Percentiles rank a stretch among this genome's conserved stretches.
Conservation (phyloP, 2,888 invertebrate genomes). For the Aplocera efformata region DNA sequence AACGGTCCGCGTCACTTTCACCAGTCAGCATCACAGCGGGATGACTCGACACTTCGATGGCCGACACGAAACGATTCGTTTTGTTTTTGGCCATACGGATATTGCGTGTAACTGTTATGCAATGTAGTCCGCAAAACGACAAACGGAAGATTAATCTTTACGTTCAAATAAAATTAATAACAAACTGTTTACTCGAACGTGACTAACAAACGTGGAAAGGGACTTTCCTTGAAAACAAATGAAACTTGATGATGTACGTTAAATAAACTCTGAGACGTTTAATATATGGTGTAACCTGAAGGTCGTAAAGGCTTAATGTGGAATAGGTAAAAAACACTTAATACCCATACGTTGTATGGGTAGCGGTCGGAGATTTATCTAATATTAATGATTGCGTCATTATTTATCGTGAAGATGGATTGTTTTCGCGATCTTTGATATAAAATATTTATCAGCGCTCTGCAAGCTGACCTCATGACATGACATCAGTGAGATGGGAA, state of each 20-base stretch:
- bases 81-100: conserved; percentile 18
- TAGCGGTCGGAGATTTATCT: not conserved
- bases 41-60: conserved; percentile 22
- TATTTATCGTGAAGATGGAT: conserved; percentile 4
- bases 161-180: conserved; percentile 2
- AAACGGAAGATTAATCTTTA: conserved; percentile 11
- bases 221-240: not conserved
- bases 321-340: too few species aligned
- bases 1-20: conserved; percentile 45
- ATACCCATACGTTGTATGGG: too few species aligned
- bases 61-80: conserved; percentile 20
- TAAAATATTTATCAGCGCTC: conserved; percentile 13
- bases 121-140: conserved; percentile 20
- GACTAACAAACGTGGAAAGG: not conserved
- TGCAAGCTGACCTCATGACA: conserved; percentile 20
- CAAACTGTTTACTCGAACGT: not conserved
- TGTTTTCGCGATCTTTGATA: not conserved
- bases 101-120: conserved; percentile 24
- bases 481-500: conserved; percentile 23
- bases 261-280: too few species aligned
- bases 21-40: conserved; percentile 31
- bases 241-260: too few species aligned
- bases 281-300: too few species aligned
- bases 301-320: too few species aligned
- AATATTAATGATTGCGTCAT: conserved; percentile 1